Evolutionary conservation across 2,888 invertebrate genomes (phyloP).

Genomic region (Drosophila diplacantha): DNA sequence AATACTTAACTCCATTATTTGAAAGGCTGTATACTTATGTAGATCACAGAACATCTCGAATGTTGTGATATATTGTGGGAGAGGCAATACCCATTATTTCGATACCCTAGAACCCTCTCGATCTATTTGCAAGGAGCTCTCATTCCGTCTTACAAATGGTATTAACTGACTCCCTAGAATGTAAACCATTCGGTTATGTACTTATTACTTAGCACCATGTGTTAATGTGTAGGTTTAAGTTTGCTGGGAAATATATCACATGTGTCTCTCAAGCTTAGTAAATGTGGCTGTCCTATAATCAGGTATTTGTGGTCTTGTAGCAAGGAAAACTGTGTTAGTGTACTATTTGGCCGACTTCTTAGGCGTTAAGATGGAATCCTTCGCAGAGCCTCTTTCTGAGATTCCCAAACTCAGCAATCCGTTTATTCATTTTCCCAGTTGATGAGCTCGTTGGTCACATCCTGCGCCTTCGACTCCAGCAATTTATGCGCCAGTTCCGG

Average conservation of each 20-base stretch:
- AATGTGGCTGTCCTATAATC: not conserved
- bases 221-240: not conserved
- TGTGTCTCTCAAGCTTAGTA: not conserved
- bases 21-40: too few species aligned
- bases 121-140: too few species aligned
- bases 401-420: not conserved
- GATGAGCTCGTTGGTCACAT: too few species aligned
- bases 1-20: too few species aligned
- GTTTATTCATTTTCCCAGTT: constrained; percentile 10
- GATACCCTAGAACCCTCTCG: too few species aligned
- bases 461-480: not conserved
- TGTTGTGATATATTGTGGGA: too few species aligned
- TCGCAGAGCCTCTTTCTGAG: not conserved
- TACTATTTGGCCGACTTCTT: not conserved
- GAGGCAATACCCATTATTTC: too few species aligned
- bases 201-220: not conserved
- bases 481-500: not conserved
- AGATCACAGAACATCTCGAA: too few species aligned
- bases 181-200: not conserved
- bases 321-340: not conserved
- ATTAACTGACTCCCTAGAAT: too few species aligned
- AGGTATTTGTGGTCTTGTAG: constrained; percentile 8
- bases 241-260: not conserved
- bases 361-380: not conserved
- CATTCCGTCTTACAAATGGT: too few species aligned